Conservation (phyloP, 23 tunicate species). For the Trididemnum miniatum region DNA sequence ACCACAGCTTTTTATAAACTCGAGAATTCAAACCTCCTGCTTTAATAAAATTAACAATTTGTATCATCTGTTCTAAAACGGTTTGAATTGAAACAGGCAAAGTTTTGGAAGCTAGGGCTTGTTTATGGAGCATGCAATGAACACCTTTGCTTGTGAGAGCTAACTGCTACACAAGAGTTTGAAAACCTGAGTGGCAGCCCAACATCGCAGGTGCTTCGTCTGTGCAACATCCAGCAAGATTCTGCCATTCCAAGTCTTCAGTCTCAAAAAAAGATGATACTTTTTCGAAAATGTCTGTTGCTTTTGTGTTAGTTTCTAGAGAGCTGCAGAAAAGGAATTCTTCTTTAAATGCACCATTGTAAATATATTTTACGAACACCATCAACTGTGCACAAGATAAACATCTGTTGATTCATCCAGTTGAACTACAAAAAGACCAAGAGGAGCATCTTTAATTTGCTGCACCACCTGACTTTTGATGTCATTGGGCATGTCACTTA, state of each 20-base stretch:
- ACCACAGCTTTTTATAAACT: slow-evolving; percentile 48
- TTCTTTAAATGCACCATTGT: slow-evolving; percentile 52
- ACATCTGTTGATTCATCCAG: slow-evolving; percentile 70
- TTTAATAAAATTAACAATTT: slow-evolving; percentile 62
- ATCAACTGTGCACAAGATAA: slow-evolving; percentile 66
- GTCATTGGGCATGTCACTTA: slow-evolving; percentile 52
- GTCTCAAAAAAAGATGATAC: slow-evolving; percentile 49
- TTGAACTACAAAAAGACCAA: slow-evolving; percentile 60
- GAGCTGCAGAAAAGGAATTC: slow-evolving; percentile 56
- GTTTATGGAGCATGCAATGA: slow-evolving; percentile 60
- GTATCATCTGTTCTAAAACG: slow-evolving; percentile 51
- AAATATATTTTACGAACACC: slow-evolving; percentile 66
- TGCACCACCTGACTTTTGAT: slow-evolving; percentile 59
- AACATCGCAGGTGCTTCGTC: slow-evolving; percentile 74
- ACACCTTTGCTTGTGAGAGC: slow-evolving; percentile 50
- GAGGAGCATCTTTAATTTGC: slow-evolving; percentile 53
- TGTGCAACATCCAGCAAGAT: slow-evolving; percentile 61
- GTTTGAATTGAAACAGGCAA: slow-evolving; percentile 60
- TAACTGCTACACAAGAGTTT: too few relatives aligned
- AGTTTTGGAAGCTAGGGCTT: slow-evolving; percentile 79
- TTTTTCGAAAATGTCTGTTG: slow-evolving; percentile 40
- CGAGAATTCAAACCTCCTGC: slow-evolving; percentile 36
- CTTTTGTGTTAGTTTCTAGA: slow-evolving; percentile 50
- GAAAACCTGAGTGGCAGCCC: slow-evolving; percentile 43
- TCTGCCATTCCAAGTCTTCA: slow-evolving; percentile 54